phyloP scores from a whole-genome alignment of 2,888 invertebrate species.

The Corbicula japonica region DNA sequence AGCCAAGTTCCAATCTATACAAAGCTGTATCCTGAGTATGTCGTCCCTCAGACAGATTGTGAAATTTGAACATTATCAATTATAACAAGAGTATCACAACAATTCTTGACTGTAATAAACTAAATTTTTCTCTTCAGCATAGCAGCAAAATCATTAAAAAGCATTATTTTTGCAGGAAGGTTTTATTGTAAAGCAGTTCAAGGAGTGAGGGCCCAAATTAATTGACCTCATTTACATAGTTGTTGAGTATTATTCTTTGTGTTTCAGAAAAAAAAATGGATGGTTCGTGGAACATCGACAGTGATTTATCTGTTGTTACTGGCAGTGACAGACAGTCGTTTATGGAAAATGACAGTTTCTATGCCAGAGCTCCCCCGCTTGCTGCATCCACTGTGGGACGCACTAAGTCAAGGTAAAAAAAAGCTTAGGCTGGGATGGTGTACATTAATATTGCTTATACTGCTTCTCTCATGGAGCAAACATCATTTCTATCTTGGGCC shows the following conservation, averaged over 20 bases:
- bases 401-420: constrained; percentile 63
- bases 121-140: neutral
- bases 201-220: neutral
- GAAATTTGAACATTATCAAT: too few relatives aligned
- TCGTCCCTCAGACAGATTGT: too few relatives aligned
- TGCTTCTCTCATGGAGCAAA: neutral
- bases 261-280: constrained; percentile 47
- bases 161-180: neutral
- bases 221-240: too few relatives aligned
- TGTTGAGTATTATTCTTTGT: neutral
- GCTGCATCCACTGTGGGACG: constrained; percentile 76
- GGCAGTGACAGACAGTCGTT: constrained; percentile 65
- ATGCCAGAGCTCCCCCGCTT: constrained; percentile 63
- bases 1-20: too few relatives aligned
- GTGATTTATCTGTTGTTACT: constrained; percentile 42
- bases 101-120: too few relatives aligned
- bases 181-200: neutral
- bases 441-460: constrained; percentile 2
- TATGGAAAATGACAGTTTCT: constrained; percentile 69
- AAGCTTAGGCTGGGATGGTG: neutral
- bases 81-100: too few relatives aligned
- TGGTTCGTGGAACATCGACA: constrained; percentile 56
- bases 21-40: too few relatives aligned
- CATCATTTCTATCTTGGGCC: neutral
- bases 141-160: neutral